Conservation (phyloP, 2,888 invertebrate species). For the Ditula angustiorana region DNA sequence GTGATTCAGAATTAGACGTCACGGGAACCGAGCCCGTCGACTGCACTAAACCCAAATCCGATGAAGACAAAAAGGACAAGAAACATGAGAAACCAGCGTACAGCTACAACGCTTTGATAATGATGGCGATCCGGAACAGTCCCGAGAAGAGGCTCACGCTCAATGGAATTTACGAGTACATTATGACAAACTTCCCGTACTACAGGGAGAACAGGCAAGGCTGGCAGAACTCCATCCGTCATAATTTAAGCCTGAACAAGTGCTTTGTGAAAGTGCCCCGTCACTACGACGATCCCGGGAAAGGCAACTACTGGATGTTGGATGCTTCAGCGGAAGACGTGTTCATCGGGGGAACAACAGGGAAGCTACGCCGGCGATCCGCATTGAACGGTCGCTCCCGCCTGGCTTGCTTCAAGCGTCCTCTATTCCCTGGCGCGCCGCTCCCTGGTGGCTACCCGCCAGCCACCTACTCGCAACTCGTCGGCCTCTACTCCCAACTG, state of each 20-base stretch:
- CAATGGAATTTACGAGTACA: constrained; percentile 99
- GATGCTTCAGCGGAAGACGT: constrained; percentile 99
- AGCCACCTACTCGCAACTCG: constrained; percentile 84
- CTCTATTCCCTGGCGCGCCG: constrained; percentile 87
- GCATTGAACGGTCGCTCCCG: constrained; percentile 95
- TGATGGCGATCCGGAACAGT: constrained; percentile 99
- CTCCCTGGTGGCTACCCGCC: constrained; percentile 86
- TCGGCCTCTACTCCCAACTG: constrained; percentile 86
- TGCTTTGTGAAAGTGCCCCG: constrained; percentile 99
- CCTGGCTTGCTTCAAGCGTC: constrained; percentile 95
- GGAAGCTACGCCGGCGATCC: constrained; percentile 95
- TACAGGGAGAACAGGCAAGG: constrained; percentile 99
- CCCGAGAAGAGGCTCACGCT: constrained; percentile 96
- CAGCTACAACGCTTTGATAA: constrained; percentile 99
- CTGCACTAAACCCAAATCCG: constrained; percentile 85
- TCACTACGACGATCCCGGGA: constrained; percentile 99
- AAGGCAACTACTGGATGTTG: constrained; percentile 99
- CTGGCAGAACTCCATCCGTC: constrained; percentile 99
- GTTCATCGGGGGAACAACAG: constrained; percentile 98
- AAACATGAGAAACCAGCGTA: constrained; percentile 97
- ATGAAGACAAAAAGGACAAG: constrained; percentile 73
- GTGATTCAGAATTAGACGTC: constrained; percentile 91
- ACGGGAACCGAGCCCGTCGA: constrained; percentile 91
- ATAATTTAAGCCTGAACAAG: constrained; percentile 98
- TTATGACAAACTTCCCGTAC: constrained; percentile 99